Percentiles rank a stretch among this genome's conserved stretches.
Conservation (phyloP, 2,797 vertebrate genomes). For the Botia almorhae region DNA sequence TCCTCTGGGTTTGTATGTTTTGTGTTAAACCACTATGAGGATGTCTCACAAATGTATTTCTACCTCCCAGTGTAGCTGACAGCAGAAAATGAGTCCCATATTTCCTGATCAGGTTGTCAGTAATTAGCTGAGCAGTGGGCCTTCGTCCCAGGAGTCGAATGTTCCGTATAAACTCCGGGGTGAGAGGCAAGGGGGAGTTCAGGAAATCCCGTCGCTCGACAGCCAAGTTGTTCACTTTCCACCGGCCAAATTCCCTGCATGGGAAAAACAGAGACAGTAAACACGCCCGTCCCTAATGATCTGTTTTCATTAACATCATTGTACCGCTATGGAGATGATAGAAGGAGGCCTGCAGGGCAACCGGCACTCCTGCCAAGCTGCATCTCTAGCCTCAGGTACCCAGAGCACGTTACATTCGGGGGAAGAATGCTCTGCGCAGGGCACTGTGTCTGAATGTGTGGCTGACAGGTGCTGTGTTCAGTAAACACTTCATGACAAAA, state of each 20-base stretch:
- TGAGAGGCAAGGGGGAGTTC: conserved; percentile 90
- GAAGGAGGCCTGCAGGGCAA: conserved; percentile 28
- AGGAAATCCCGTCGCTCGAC: conserved; percentile 94
- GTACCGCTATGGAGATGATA: conserved; percentile 22
- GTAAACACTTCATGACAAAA: conserved; percentile 61
- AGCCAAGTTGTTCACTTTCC: conserved; percentile 98
- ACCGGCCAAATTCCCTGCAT: conserved; percentile 95
- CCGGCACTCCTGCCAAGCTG: conserved; percentile 5
- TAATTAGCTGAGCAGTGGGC: conserved; percentile 91
- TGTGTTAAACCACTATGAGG: neutral
- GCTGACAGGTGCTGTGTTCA: conserved; percentile 67
- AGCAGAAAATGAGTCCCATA: conserved; percentile 97
- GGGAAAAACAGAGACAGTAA: conserved; percentile 52
- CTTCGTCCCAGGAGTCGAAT: conserved; percentile 91
- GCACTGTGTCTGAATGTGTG: conserved; percentile 39
- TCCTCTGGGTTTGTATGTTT: conserved; percentile 8
- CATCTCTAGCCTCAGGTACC: conserved; percentile 58
- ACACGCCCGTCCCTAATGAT: conserved; percentile 44
- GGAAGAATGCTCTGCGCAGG: conserved; percentile 32
- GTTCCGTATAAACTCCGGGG: conserved; percentile 93
- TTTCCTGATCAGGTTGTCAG: conserved; percentile 97
- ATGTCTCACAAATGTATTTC: conserved; percentile 28
- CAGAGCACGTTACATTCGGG: conserved; percentile 38
- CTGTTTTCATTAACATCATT: conserved; percentile 50
- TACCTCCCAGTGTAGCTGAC: conserved; percentile 97